A percentile compares a stretch with the other conserved stretches of the same genome.
Conservation (phyloP, 2,113 vertebrate species). For the Tupaia tana region DNA sequence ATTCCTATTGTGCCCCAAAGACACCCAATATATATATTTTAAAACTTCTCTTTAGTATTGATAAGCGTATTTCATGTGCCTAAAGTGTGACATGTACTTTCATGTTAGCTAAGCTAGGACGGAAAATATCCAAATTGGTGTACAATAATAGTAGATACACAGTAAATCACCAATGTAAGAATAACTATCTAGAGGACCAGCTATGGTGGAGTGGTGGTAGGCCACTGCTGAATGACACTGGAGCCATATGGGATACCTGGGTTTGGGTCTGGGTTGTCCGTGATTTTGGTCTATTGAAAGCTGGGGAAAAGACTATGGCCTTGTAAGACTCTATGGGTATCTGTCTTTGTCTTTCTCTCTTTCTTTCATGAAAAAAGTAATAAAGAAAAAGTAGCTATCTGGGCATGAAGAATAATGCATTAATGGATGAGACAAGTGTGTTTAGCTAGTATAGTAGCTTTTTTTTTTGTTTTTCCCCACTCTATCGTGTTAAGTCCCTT, state of each 20-base stretch:
- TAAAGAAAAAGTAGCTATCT: background rate
- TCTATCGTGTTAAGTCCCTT: background rate
- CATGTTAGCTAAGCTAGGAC: background rate
- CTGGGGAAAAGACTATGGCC: too few relatives aligned
- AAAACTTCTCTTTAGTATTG: background rate
- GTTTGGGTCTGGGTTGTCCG: too few relatives aligned
- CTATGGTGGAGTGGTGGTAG: too few relatives aligned
- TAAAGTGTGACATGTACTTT: constrained; percentile 14
- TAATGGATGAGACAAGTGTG: background rate
- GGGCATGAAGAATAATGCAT: background rate
- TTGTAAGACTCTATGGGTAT: too few relatives aligned
- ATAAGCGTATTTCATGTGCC: background rate
- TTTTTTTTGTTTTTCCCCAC: background rate
- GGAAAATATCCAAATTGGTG: background rate
- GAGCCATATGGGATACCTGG: too few relatives aligned
- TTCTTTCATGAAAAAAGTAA: too few relatives aligned
- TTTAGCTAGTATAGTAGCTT: background rate
- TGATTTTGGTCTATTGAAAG: too few relatives aligned
- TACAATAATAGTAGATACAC: background rate
- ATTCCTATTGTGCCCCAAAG: too few relatives aligned
- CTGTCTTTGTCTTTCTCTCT: too few relatives aligned
- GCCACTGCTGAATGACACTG: too few relatives aligned
- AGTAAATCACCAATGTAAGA: background rate
- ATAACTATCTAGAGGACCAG: background rate
- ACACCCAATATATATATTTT: background rate